A percentile compares a stretch with the other conserved stretches of the same genome.
Evolutionary conservation across 2,888 invertebrate species (phyloP).

Genomic region (Junonia oenone): DNA sequence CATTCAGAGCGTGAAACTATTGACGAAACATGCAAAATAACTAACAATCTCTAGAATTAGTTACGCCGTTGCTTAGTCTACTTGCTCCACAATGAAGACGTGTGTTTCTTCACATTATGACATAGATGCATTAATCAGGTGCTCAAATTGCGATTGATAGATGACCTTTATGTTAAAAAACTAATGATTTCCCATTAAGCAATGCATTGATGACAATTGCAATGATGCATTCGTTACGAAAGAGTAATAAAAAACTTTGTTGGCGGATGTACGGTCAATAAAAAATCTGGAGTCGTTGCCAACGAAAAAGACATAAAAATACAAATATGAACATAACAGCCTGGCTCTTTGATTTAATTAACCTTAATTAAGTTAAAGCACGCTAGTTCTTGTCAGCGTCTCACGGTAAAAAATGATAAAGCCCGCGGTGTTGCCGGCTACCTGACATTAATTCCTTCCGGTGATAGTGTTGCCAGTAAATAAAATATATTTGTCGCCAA

Average conservation of each 20-base stretch:
- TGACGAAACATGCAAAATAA: slow-evolving; percentile 80
- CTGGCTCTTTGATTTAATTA: slow-evolving; percentile 57
- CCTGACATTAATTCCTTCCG: slow-evolving; percentile 35
- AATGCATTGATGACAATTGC: slow-evolving; percentile 7
- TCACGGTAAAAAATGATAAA: slow-evolving; percentile 55
- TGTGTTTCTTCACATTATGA: slow-evolving; percentile 66
- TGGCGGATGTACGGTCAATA: slow-evolving; percentile 21
- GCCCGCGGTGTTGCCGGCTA: slow-evolving; percentile 37
- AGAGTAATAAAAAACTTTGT: slow-evolving; percentile 17
- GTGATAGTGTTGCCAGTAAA: slow-evolving; percentile 27
- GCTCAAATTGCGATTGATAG: slow-evolving; percentile 10
- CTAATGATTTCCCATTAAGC: neutral
- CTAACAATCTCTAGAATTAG: slow-evolving; percentile 77
- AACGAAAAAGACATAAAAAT: slow-evolving; percentile 35
- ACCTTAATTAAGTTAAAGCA: slow-evolving; percentile 61
- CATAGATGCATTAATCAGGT: slow-evolving; percentile 60
- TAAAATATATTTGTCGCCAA: slow-evolving; percentile 23
- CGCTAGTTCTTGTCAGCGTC: slow-evolving; percentile 43
- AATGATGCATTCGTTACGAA: slow-evolving; percentile 13
- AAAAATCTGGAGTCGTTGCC: slow-evolving; percentile 24
- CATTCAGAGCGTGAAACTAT: slow-evolving; percentile 76
- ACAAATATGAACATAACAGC: slow-evolving; percentile 44
- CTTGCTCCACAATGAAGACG: slow-evolving; percentile 63
- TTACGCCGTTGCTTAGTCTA: slow-evolving; percentile 72
- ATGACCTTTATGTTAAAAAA: slow-evolving; percentile 11